Base-by-base conservation (phyloP, 2,797 vertebrate species). In the Gymnoscopelus braueri region DNA sequence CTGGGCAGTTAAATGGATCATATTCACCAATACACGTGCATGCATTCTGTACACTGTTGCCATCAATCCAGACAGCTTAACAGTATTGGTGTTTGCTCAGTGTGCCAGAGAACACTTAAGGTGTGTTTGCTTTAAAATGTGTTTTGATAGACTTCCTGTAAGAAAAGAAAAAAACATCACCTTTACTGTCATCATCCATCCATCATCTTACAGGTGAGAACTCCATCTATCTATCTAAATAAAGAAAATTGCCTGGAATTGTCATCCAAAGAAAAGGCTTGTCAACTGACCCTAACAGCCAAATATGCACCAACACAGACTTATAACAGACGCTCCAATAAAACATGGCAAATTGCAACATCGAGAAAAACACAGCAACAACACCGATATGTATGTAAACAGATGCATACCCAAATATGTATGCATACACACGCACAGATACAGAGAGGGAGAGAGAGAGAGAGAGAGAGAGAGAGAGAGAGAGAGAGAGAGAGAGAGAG, bases 1-100 rank as follows among this genome's bases (percentile, higher is more conserved):
- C 35, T 13, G 61, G 13, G 63, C 68, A 69, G 62, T 82, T 73
- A 70, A 19, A 63, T 65, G 61, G 76, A 69, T 83, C 72, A 74
- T 75, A 76, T 65, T 64, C 80, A 59, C 69, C 69, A 59, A 77
- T 44, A 44, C 39, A 10, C 67, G 71, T 65, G 67, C 75, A 71
- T 58, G 81, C 70, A 86, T 82, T 72, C 51, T 2, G 55, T 75
- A 76, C 65, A 60, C 14, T 9, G 39, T 60, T 12, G 67, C 10
- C 7, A 4, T 60, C 55, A 57, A 57, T 26, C 23, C 3, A 29
- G 63, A 66, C 9, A 52, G 12, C 50, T 47, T 6, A 14, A 13
- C 14, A 11, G 11, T 24, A 35, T 35, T 32, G 9, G 12, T 19
- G 13, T 59, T 59, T 35, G 13, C 5, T 39, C 57, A 44, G 13